These are phyloP conservation scores for Asbolus verrucosus DNA, from an alignment of 1,140 invertebrate genomes.

Conservation along the genomic window DNA sequence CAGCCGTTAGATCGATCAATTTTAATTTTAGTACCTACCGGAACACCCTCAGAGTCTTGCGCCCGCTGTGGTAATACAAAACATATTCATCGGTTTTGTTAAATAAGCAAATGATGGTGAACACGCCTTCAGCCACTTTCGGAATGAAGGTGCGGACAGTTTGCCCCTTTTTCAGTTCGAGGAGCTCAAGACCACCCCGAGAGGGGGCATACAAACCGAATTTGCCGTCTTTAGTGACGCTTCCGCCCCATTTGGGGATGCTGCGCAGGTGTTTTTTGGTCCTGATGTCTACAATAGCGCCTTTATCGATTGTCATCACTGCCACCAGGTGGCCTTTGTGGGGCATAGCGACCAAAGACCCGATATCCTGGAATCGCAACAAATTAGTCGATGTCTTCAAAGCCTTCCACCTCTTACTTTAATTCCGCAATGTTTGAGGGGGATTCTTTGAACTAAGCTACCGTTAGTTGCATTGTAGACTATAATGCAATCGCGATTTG, in stretches of 20 bases:
- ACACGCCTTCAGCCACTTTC: constrained; percentile 95
- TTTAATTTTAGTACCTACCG: constrained; percentile 68
- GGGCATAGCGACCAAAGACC: constrained; percentile 79
- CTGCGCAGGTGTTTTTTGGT: constrained; percentile 81
- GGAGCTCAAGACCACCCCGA: constrained; percentile 91
- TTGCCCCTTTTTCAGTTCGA: constrained; percentile 87
- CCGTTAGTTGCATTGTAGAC: constrained; percentile 89
- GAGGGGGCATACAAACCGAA: constrained; percentile 91
- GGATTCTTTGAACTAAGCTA: constrained; percentile 80
- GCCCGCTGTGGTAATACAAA: constrained; percentile 95
- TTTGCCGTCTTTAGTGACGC: constrained; percentile 88
- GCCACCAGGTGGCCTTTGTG: constrained; percentile 87
- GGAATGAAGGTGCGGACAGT: constrained; percentile 89
- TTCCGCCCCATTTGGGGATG: constrained; percentile 86
- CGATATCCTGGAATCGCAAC: too few relatives aligned
- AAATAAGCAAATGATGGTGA: constrained; percentile 94
- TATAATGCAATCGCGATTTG: constrained; percentile 83
- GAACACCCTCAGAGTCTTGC: constrained; percentile 92
- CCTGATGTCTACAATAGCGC: constrained; percentile 86
- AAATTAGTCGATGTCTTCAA: too few relatives aligned
- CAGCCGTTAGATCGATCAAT: constrained; percentile 1
- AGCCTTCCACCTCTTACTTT: too few relatives aligned
- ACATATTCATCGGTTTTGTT: constrained; percentile 95
- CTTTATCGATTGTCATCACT: constrained; percentile 91
- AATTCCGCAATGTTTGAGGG: constrained; percentile 73